Base-by-base conservation (phyloP, 2,888 invertebrate genomes). In the Microctonus brassicae region DNA sequence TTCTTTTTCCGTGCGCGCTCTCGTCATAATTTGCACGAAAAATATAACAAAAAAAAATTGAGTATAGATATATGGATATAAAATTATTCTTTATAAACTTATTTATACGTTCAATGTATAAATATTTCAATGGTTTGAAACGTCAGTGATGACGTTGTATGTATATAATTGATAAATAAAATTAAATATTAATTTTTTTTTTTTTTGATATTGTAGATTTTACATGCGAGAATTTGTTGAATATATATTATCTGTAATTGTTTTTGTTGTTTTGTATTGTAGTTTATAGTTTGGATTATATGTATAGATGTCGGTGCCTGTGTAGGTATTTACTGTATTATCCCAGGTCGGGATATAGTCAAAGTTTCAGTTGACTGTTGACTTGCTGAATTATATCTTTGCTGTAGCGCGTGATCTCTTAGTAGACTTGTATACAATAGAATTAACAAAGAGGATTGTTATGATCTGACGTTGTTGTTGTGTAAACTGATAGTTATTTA, bases 261-360 rank as follows among this genome's bases (percentile, higher is more conserved):
- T n/a, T n/a, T n/a, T n/a, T n/a, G n/a, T n/a, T n/a, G n/a, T n/a
- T n/a, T n/a, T n/a, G n/a, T n/a, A n/a, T n/a, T n/a, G n/a, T 36
- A 36, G 10, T 36, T 36, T 36, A 1, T n/a, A 39, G 39, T 39
- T 13, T 47, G 47, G 62, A 36, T 20, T 61, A 10, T 13, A 39
- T 13, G n/a, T 39, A n/a, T 39, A n/a, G 13, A 13, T 39, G n/a
- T 3, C n/a, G 5, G n/a, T 13, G 11, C 39, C n/a, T n/a, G 64
- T 5, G 67, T 67, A 33, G 53, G 63, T 57, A n/a, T n/a, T n/a
- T n/a, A n/a, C 36, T 29, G 58, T 64, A 65, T 70, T 70, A 66
- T 66, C 61, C 55, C 24, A 29, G 33, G 39, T 69, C 42, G 61
- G 53, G 60, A 58, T 67, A 20, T 53, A 66, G 67, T 67, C 58